Evolutionary conservation across 1,140 invertebrate genomes (phyloP), one percentile per base, ranked within the genome.

Genomic region (Dryas iulia): DNA sequence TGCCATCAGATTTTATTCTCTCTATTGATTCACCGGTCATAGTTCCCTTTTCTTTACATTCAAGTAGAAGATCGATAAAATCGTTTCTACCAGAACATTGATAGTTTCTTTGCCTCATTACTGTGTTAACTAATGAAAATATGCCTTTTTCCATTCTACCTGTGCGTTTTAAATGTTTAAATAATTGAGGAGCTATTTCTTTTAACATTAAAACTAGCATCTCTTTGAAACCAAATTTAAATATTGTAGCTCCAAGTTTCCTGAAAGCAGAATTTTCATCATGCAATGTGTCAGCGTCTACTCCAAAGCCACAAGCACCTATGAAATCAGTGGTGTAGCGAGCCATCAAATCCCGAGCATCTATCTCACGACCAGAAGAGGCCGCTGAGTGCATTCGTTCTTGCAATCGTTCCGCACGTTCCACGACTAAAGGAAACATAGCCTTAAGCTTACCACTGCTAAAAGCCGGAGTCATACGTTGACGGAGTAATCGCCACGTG

Each of bases 381-480:
- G 62, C 62, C 8, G 53, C 62, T 3, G 53, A 2, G 14, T 62
- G 12, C 8, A 59, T 52, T 54, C 59, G 23, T n/a, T 25, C 35
- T 28, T 59, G 25, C 11, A 71, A 31, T 25, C 31, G 56, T 8
- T 71, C 52, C n/a, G 69, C 58, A 23, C 63, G 59, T 12, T 71
- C 69, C 0, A 60, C 58, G 28, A 71, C 61, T 6, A 66, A 10
- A 5, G 69, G 47, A 33, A 65, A 57, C 62, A 71, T 71, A 8
- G n/a, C 63, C 23, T 71, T 71, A 1, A 71, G 25, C 52, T 71
- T 71, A 6, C 69, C 33, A 14, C 62, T 60, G 6, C 61, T 54
- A 8, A 71, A 71, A 23, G 69, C 63, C 11, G 69, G 69, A 11
- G 69, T 62, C 30, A 71, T 52, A 10, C 63, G 21, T 18, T 66